These are phyloP conservation scores for Rana temporaria DNA, from an alignment of 2,113 vertebrate species.

Conservation along the genomic window DNA sequence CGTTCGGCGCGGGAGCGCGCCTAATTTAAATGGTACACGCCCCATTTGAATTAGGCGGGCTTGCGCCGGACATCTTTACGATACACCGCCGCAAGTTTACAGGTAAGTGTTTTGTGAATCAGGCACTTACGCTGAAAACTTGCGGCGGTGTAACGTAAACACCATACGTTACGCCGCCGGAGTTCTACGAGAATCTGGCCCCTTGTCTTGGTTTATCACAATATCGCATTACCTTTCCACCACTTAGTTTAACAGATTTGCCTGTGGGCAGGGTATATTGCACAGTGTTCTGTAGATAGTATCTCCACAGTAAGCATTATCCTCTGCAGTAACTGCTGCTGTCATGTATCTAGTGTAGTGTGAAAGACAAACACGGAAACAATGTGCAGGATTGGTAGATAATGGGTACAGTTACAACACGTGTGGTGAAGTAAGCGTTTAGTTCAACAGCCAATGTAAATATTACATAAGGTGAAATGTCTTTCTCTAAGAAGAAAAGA, in stretches of 20 bases:
- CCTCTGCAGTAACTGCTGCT: not conserved
- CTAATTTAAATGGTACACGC: too few relatives aligned
- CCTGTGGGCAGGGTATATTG: not conserved
- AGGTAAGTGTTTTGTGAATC: too few relatives aligned
- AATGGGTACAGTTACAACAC: not conserved
- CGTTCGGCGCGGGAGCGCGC: too few relatives aligned
- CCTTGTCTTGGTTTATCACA: too few relatives aligned
- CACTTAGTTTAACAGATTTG: conserved; percentile 8
- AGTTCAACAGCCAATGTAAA: not conserved
- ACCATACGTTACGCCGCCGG: too few relatives aligned
- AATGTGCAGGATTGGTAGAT: not conserved
- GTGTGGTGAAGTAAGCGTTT: not conserved
- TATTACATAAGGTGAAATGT: not conserved
- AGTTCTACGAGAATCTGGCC: too few relatives aligned
- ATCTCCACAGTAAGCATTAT: not conserved
- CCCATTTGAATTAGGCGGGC: too few relatives aligned
- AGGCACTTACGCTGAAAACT: too few relatives aligned
- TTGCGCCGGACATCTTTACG: too few relatives aligned
- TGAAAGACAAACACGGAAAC: conserved; percentile 18
- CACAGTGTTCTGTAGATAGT: not conserved
- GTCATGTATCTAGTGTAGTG: not conserved
- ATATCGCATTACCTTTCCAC: not conserved
- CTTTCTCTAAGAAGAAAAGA: too few relatives aligned
- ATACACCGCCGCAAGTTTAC: too few relatives aligned
- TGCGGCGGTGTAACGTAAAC: too few relatives aligned